phyloP scores from a whole-genome alignment of 2,113 vertebrate genomes.

The Brienomyrus longianalis region DNA sequence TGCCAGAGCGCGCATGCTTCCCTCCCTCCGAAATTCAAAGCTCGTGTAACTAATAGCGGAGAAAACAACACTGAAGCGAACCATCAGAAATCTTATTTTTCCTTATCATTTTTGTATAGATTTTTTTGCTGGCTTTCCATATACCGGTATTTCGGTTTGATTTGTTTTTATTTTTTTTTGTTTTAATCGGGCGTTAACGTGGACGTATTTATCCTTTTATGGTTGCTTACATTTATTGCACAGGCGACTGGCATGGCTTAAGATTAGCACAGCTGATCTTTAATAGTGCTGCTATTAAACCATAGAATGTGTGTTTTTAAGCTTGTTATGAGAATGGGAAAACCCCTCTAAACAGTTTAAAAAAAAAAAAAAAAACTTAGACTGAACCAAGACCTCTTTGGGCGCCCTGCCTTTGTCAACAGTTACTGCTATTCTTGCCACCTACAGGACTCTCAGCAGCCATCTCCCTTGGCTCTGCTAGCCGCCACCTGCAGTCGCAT shows the following conservation, averaged over 20 bases:
- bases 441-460: conserved; percentile 81
- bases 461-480: conserved; percentile 86
- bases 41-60: not conserved
- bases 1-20: conserved; percentile 37
- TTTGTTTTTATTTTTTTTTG: not conserved
- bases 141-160: not conserved
- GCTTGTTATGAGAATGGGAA: not conserved
- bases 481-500: conserved; percentile 96
- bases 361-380: not conserved
- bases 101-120: not conserved
- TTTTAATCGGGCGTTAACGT: not conserved
- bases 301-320: not conserved
- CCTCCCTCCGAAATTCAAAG: conserved; percentile 31
- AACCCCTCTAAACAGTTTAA: no score
- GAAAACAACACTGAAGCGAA: not conserved
- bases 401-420: no score
- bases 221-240: not conserved
- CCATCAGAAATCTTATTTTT: not conserved
- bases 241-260: not conserved
- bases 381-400: not conserved
- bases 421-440: no score
- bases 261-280: not conserved
- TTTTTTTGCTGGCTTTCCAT: not conserved
- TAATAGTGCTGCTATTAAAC: not conserved
- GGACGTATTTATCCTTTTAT: not conserved